phyloP scores from a whole-genome alignment of 2,888 invertebrate species.

The Lottia gigantea region DNA sequence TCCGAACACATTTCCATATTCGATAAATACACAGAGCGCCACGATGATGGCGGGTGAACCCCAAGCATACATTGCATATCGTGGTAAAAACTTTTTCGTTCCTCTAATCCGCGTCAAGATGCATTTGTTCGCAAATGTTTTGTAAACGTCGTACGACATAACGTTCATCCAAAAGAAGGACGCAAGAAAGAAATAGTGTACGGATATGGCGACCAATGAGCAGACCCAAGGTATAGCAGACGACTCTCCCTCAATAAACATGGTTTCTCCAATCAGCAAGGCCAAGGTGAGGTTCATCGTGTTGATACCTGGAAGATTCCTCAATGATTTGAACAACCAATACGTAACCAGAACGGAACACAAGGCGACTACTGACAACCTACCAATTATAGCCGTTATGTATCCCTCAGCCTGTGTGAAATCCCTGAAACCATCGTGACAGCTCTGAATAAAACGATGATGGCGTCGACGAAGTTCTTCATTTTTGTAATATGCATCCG shows the following conservation, averaged over 20 bases:
- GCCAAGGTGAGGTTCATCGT: conserved; percentile 65
- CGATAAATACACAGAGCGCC: conserved; percentile 53
- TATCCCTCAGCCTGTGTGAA: conserved; percentile 46
- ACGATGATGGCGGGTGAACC: conserved; percentile 74
- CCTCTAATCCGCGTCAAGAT: conserved; percentile 43
- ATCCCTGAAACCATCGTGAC: conserved; percentile 35
- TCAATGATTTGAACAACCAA: conserved; percentile 54
- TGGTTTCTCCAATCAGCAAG: conserved; percentile 61
- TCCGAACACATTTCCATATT: conserved; percentile 44
- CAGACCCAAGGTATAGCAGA: conserved; percentile 62
- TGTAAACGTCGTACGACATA: conserved; percentile 73
- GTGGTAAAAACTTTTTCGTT: conserved; percentile 46
- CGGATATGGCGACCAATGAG: conserved; percentile 73
- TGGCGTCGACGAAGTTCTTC: not conserved
- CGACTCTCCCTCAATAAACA: conserved; percentile 51
- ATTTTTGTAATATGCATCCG: conserved; percentile 16
- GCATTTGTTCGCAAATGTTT: conserved; percentile 69
- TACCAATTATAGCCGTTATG: conserved; percentile 48
- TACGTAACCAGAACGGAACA: conserved; percentile 63
- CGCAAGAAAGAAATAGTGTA: conserved; percentile 76
- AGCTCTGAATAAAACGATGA: conserved; percentile 22
- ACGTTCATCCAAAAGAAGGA: conserved; percentile 78
- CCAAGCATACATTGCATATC: conserved; percentile 75
- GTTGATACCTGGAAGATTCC: conserved; percentile 67
- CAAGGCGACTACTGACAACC: conserved; percentile 60